A percentile compares a stretch with the other conserved stretches of the same genome.
Conservation (phyloP, 2,113 vertebrate genomes). For the Halichoeres trimaculatus region DNA sequence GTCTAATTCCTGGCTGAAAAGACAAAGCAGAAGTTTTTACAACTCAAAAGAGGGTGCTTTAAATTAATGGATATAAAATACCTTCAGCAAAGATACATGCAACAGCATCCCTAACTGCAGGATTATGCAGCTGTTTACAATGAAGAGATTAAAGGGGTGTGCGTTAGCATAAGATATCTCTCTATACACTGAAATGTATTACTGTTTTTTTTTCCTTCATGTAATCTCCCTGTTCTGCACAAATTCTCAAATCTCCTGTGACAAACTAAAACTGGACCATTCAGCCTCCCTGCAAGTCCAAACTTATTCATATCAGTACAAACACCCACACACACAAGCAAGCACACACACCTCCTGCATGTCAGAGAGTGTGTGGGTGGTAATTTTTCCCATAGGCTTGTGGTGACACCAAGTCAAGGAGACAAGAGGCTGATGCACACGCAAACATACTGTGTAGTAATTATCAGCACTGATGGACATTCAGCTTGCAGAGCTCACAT, state of each 20-base stretch:
- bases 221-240: slow-evolving; percentile 20
- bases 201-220: slow-evolving; percentile 6
- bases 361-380: slow-evolving; percentile 61
- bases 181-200: neutral
- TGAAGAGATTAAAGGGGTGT: neutral
- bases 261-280: slow-evolving; percentile 46
- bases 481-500: slow-evolving; percentile 17
- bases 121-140: neutral
- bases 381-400: slow-evolving; percentile 57
- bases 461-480: slow-evolving; percentile 26
- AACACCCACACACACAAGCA: slow-evolving; percentile 2
- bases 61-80: too few species aligned
- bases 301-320: slow-evolving; percentile 44
- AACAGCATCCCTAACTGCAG: too few species aligned
- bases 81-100: too few species aligned
- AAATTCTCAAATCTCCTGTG: slow-evolving; percentile 43
- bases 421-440: slow-evolving; percentile 40
- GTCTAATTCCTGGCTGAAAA: too few species aligned
- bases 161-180: neutral
- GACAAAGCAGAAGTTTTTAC: too few species aligned
- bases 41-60: too few species aligned
- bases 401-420: slow-evolving; percentile 66
- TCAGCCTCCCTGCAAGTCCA: slow-evolving; percentile 40
- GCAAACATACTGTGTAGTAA: slow-evolving; percentile 10
- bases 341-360: slow-evolving; percentile 10